These are phyloP conservation scores for Hypselothyrea guttata DNA, from an alignment of 2,888 invertebrate genomes.

Conservation along the genomic window DNA sequence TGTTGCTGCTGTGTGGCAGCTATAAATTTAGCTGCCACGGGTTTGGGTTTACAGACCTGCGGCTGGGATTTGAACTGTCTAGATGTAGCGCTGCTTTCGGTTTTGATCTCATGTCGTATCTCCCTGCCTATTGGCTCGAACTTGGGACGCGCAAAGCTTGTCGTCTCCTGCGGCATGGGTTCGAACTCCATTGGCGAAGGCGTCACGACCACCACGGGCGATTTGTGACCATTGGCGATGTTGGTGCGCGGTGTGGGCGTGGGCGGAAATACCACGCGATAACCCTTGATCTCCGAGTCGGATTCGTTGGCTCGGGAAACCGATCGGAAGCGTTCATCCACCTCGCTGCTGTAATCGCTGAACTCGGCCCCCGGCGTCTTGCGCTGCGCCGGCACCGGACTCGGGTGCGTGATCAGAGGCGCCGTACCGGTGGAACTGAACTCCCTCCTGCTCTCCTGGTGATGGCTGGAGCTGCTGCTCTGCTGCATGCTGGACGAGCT, in stretches of 20 bases:
- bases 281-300: constrained; percentile 84
- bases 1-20: constrained; percentile 79
- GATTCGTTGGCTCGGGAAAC: constrained; percentile 85
- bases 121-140: constrained; percentile 85
- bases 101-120: constrained; percentile 75
- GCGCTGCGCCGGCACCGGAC: constrained; percentile 84
- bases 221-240: constrained; percentile 82
- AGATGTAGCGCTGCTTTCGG: constrained; percentile 48
- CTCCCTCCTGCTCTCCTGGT: constrained; percentile 64
- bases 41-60: constrained; percentile 84
- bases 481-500: constrained; percentile 83
- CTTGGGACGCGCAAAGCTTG: constrained; percentile 83
- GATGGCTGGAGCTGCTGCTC: constrained; percentile 64
- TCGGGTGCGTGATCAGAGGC: constrained; percentile 82
- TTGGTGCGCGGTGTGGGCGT: constrained; percentile 83
- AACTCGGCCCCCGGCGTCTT: constrained; percentile 83
- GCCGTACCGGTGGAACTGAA: constrained; percentile 55
- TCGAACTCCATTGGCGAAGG: constrained; percentile 85
- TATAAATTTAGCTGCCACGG: constrained; percentile 83
- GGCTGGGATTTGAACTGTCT: constrained; percentile 57
- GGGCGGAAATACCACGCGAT: constrained; percentile 85
- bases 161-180: constrained; percentile 82
- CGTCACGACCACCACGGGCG: constrained; percentile 82
- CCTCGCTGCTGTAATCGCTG: constrained; percentile 89
- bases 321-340: constrained; percentile 86